A percentile compares a stretch with the other conserved stretches of the same genome.
Conservation (phyloP, 2,113 vertebrate genomes). For the Aramus guarauna region DNA sequence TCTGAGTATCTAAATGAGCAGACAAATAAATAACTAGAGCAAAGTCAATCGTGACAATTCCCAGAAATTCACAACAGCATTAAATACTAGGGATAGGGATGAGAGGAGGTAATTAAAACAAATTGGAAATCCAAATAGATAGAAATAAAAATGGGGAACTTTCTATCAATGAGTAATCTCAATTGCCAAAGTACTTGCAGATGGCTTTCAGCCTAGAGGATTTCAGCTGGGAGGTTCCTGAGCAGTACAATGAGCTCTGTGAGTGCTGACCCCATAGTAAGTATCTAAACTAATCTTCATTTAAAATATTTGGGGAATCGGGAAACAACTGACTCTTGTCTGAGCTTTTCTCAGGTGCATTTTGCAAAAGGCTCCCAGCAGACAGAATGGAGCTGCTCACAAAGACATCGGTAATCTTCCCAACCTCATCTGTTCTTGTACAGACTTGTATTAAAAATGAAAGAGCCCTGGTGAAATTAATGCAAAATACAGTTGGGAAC, state of each 20-base stretch:
- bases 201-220: neutral
- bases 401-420: neutral
- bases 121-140: neutral
- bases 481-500: neutral
- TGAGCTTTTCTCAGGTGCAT: neutral
- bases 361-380: neutral
- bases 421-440: neutral
- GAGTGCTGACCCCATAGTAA: slow-evolving; percentile 7
- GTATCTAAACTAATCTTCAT: slow-evolving; percentile 10
- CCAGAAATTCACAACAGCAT: neutral
- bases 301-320: neutral
- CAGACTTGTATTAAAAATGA: slow-evolving; percentile 9
- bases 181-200: neutral
- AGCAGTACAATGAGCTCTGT: neutral
- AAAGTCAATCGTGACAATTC: neutral
- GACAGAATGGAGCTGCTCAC: neutral
- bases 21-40: neutral
- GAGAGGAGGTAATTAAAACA: slow-evolving; percentile 22
- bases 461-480: neutral
- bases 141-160: neutral
- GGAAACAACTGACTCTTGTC: neutral
- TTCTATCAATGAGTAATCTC: neutral
- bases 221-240: slow-evolving; percentile 5
- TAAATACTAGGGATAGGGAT: neutral
- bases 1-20: neutral